These are phyloP conservation scores for Elymnias hypermnestra DNA, from an alignment of 1,140 invertebrate species.

Conservation along the genomic window DNA sequence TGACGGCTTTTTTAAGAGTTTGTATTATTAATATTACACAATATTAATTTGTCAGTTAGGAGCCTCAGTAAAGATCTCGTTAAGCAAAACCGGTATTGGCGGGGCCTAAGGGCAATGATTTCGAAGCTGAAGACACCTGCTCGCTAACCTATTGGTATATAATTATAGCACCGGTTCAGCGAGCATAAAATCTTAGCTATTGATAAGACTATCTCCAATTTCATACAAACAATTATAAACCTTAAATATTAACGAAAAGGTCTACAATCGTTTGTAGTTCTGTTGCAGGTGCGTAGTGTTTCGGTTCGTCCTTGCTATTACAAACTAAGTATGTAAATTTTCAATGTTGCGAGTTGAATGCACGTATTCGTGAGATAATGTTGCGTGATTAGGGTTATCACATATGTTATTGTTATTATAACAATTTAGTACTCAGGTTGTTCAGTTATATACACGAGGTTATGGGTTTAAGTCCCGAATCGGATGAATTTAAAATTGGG, in stretches of 20 bases:
- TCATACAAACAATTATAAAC: slow-evolving; percentile 5
- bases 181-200: slow-evolving; percentile 5
- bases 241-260: not conserved
- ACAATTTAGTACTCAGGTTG: too few relatives aligned
- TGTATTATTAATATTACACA: too few relatives aligned
- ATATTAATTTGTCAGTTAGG: too few relatives aligned
- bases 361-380: slow-evolving; percentile 46
- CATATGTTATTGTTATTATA: too few relatives aligned
- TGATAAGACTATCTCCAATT: not conserved
- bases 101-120: too few relatives aligned
- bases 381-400: slow-evolving; percentile 21
- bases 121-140: too few relatives aligned
- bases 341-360: slow-evolving; percentile 49
- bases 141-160: not conserved
- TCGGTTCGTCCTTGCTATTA: slow-evolving; percentile 17
- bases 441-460: not conserved
- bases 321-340: slow-evolving; percentile 39
- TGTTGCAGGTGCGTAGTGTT: slow-evolving; percentile 5
- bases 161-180: slow-evolving; percentile 7
- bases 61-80: too few relatives aligned
- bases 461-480: too few relatives aligned
- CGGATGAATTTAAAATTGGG: too few relatives aligned
- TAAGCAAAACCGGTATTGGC: too few relatives aligned
- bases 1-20: too few relatives aligned
- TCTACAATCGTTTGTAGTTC: slow-evolving; percentile 3